Evolutionary conservation across 1,140 invertebrate species (phyloP).

Genomic region (Varroa destructor): DNA sequence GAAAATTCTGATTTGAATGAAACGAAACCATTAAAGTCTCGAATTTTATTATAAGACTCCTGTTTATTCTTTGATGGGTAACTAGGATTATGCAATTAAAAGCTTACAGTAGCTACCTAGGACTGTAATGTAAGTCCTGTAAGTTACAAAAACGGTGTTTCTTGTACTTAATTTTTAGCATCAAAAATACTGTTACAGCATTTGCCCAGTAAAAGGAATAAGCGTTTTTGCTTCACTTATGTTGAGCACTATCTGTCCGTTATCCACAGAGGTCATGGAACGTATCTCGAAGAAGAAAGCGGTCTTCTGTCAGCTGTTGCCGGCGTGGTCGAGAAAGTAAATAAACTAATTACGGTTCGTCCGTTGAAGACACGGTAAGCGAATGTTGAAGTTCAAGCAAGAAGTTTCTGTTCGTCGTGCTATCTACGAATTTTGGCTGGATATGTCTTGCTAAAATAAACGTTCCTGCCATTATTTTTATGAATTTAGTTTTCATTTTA

Average conservation of each 20-base stretch:
- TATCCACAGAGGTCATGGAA: conserved; percentile 78
- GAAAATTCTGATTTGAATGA: conserved; percentile 29
- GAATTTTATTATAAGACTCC: too few relatives aligned
- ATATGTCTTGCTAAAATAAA: conserved; percentile 9
- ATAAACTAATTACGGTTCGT: conserved; percentile 77
- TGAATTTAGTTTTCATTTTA: conserved; percentile 28
- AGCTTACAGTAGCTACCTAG: too few relatives aligned
- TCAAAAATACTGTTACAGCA: too few relatives aligned
- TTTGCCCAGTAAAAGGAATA: too few relatives aligned
- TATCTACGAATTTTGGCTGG: background rate
- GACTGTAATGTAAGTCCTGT: too few relatives aligned
- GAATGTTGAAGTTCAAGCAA: background rate
- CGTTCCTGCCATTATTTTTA: conserved; percentile 1
- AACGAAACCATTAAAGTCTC: background rate
- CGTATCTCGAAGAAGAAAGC: conserved; percentile 63
- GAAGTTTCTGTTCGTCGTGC: conserved; percentile 27
- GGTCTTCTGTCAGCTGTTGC: conserved; percentile 77
- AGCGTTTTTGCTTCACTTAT: too few relatives aligned
- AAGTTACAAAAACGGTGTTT: too few relatives aligned
- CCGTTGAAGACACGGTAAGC: conserved; percentile 65
- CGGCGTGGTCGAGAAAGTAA: conserved; percentile 81
- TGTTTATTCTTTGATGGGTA: too few relatives aligned
- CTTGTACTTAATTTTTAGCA: too few relatives aligned
- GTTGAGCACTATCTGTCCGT: too few relatives aligned
- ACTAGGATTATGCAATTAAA: too few relatives aligned